Conservation (phyloP, 2,113 vertebrate species). For the Irena cyanogastra region DNA sequence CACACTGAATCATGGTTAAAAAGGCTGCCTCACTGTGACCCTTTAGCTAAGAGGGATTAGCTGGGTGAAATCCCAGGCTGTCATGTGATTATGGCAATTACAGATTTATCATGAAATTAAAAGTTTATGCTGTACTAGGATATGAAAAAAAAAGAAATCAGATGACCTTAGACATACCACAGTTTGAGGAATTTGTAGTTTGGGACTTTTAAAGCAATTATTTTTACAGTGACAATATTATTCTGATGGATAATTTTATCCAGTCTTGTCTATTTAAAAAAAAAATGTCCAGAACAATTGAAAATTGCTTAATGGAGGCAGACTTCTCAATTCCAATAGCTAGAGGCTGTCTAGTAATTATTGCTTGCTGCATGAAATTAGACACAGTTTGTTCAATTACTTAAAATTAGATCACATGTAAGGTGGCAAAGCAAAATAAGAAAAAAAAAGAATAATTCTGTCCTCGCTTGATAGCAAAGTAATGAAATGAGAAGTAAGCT, state of each 20-base stretch:
- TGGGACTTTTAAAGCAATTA: conserved; percentile 44
- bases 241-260: conserved; percentile 72
- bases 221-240: conserved; percentile 67
- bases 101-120: conserved; percentile 60
- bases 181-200: conserved; percentile 50
- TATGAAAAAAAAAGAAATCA: neutral
- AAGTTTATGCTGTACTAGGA: conserved; percentile 53
- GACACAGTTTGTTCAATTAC: conserved; percentile 85
- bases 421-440: conserved; percentile 71
- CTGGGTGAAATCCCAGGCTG: conserved; percentile 60
- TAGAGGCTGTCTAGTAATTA: conserved; percentile 79
- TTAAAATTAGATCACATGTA: conserved; percentile 83
- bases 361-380: conserved; percentile 82
- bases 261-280: conserved; percentile 60
- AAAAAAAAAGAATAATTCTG: conserved; percentile 54
- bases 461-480: conserved; percentile 57
- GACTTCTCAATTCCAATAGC: conserved; percentile 73
- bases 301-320: conserved; percentile 77
- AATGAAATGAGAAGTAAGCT: conserved; percentile 50
- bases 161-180: conserved; percentile 41
- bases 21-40: conserved; percentile 55
- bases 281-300: conserved; percentile 71
- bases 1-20: neutral
- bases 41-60: conserved; percentile 62
- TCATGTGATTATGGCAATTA: conserved; percentile 75